Percentiles rank a stretch among this genome's conserved stretches.
Conservation (phyloP, 2,888 invertebrate genomes). For the Thumatha senex region DNA sequence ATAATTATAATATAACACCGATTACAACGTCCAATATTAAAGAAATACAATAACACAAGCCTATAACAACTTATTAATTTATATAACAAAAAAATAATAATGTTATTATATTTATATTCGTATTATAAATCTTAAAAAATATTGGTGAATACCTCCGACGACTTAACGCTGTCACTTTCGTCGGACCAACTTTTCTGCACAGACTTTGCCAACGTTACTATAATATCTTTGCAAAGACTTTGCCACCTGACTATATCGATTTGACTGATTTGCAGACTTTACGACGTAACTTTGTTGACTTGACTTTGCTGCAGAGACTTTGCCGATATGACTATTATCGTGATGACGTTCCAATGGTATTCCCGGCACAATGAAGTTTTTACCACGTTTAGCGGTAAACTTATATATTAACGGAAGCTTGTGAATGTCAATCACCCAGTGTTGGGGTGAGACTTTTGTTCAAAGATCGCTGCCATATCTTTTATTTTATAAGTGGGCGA, state of each 20-base stretch:
- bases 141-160: not conserved
- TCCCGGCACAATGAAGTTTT: not conserved
- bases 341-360: not conserved
- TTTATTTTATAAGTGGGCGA: slow-evolving; percentile 90
- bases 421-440: slow-evolving; percentile 47
- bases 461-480: slow-evolving; percentile 93
- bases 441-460: slow-evolving; percentile 85
- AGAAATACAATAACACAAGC: slow-evolving; percentile 15
- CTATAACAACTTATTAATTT: slow-evolving; percentile 25
- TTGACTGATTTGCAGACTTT: not conserved
- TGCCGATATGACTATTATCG: not conserved
- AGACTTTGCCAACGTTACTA: not conserved
- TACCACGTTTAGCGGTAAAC: too few species aligned
- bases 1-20: not conserved
- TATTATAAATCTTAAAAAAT: not conserved
- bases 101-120: not conserved
- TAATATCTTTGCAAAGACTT: not conserved
- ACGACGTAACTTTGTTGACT: not conserved
- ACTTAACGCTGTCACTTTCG: not conserved
- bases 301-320: not conserved
- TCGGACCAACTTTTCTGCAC: not conserved
- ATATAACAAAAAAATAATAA: slow-evolving; percentile 21
- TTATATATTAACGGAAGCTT: slow-evolving; percentile 5
- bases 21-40: not conserved
- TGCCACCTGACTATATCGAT: not conserved